Conservation (phyloP, 2,113 vertebrate genomes). For the Narcine bancroftii region DNA sequence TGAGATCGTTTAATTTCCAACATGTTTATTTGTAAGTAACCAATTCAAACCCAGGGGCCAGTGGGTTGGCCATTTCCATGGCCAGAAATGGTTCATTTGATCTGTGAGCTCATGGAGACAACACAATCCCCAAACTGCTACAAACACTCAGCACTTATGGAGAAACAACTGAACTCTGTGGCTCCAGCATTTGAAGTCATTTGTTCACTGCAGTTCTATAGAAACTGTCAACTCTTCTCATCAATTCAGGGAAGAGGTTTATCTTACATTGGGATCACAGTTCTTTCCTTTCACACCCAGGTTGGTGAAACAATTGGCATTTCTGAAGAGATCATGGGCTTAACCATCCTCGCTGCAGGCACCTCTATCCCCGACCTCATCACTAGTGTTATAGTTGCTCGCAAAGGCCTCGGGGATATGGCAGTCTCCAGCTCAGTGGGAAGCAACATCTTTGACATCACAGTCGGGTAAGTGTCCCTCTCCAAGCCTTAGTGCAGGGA, state of each 20-base stretch:
- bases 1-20: background rate
- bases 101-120: background rate
- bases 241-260: too few relatives aligned
- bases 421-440: slow-evolving; percentile 94
- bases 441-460: slow-evolving; percentile 97
- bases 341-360: slow-evolving; percentile 89
- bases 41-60: background rate
- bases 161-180: too few relatives aligned
- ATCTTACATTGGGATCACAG: background rate
- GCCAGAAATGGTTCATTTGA: background rate
- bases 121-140: background rate
- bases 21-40: background rate
- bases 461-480: slow-evolving; percentile 74
- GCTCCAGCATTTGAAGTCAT: too few relatives aligned
- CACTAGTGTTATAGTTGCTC: slow-evolving; percentile 91
- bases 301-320: slow-evolving; percentile 94
- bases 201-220: too few relatives aligned
- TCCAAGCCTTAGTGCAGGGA: background rate
- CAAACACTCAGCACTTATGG: too few relatives aligned
- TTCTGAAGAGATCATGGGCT: slow-evolving; percentile 94
- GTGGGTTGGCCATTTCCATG: background rate
- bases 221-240: too few relatives aligned
- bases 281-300: slow-evolving; percentile 48
- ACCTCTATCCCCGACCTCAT: slow-evolving; percentile 96
- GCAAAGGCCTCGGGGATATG: slow-evolving; percentile 93